phyloP scores from a whole-genome alignment of 2,797 vertebrate species.

The Helarctos malayanus region DNA sequence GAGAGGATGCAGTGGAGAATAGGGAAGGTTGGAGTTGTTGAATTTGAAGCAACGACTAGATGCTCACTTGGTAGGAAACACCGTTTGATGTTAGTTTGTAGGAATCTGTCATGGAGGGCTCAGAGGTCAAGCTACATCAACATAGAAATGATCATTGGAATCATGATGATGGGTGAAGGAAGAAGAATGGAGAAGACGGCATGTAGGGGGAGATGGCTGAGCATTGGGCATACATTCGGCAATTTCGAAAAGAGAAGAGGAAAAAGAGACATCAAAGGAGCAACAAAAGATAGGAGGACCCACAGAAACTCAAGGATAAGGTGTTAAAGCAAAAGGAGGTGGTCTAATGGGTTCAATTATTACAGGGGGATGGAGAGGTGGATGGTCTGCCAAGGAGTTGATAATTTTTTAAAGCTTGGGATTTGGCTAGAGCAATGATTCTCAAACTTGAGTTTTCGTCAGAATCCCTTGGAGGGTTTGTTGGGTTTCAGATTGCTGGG shows the following conservation, averaged over 20 bases:
- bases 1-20: background rate
- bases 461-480: conserved; percentile 2
- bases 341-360: background rate
- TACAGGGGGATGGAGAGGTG: background rate
- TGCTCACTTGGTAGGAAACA: conserved; percentile 38
- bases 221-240: background rate
- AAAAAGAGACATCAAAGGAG: background rate
- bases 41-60: conserved; percentile 39
- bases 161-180: background rate
- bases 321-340: background rate
- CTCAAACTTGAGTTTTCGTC: background rate
- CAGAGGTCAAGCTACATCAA: conserved; percentile 53
- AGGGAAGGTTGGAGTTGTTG: background rate
- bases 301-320: conserved; percentile 21
- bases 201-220: background rate
- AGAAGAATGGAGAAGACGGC: background rate
- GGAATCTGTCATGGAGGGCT: background rate
- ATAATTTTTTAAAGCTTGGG: conserved; percentile 25
- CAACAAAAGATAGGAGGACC: conserved; percentile 20
- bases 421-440: background rate
- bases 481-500: background rate
- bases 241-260: conserved; percentile 18
- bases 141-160: conserved; percentile 13
- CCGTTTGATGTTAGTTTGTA: conserved; percentile 14
- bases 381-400: background rate